Evolutionary conservation across 2,113 vertebrate species (phyloP).

Genomic region (Albula goreensis): DNA sequence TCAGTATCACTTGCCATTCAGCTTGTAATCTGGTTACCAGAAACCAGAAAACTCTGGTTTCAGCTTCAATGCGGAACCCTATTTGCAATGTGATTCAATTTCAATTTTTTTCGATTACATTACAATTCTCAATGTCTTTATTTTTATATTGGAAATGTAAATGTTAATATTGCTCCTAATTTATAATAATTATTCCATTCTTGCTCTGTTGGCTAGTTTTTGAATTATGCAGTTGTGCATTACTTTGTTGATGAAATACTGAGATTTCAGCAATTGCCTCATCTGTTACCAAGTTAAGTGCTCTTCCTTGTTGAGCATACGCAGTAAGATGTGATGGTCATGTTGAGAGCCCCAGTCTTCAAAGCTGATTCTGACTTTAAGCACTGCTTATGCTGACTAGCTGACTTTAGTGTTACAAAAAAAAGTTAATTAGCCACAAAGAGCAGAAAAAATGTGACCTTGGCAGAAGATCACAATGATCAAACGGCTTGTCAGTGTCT

Average conservation of each 20-base stretch:
- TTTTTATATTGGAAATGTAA: neutral
- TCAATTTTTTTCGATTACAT: neutral
- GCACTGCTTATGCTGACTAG: conserved; percentile 69
- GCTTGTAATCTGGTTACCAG: neutral
- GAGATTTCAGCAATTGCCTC: neutral
- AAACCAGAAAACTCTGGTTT: neutral
- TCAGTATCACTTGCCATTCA: neutral
- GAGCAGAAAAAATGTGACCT: conserved; percentile 70
- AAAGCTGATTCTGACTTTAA: conserved; percentile 3
- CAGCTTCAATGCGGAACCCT: neutral
- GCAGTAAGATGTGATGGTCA: neutral
- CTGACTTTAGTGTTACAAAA: conserved; percentile 72
- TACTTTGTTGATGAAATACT: neutral
- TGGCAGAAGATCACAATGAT: conserved; percentile 79
- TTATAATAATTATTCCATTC: neutral
- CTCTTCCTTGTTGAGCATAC: neutral
- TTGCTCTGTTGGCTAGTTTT: neutral
- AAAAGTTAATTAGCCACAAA: conserved; percentile 79
- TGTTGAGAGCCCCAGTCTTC: neutral
- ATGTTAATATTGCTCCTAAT: neutral
- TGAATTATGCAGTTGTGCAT: neutral
- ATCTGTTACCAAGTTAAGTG: neutral
- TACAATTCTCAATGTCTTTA: neutral
- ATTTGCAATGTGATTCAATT: neutral
- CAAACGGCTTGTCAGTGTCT: conserved; percentile 79